Evolutionary conservation across 2,113 vertebrate genomes (phyloP), one percentile per base, ranked within the genome.

Genomic region (Gambusia affinis): DNA sequence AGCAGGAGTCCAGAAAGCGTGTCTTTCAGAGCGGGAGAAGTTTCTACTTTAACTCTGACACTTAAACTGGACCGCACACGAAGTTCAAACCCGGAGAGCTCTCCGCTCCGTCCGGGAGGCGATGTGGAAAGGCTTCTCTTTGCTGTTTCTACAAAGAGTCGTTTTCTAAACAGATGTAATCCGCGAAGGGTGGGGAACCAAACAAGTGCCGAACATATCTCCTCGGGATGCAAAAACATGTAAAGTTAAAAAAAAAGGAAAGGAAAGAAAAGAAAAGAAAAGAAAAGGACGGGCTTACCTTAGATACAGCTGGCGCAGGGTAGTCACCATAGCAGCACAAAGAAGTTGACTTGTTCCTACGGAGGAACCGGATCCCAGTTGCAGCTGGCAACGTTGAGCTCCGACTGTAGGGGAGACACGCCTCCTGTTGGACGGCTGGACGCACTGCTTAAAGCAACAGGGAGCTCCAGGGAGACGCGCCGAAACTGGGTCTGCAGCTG

Each of bases 401-500:
- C 78, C 80, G 91, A 90, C 88, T 86, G 89, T 72, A 86, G 92
- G 92, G 85, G 92, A 91, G 96, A 94, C 95, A 95, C 96, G 96
- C 97, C 97, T 96, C 95, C 96, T 94, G 91, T 94, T 82, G 94
- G 95, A 92, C 94, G 86, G 72, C 81, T 82, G 78, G 69, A 79
- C 75, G 51, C 87, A 89, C 86, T 91, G 93, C 93, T 91, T 88
- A 88, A 89, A 94, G 92, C 84, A 88, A 91, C 90, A 84, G 82
- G 76, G 72, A 44, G 78, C 81, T 74, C 51, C 42, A 11, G 31
- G 60, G n/a, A 27, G 51, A 61, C 57, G 7, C 67, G 44, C 79
- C 8, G 61, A 30, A 64, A 64, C 67, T 19, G 30, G 64, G 44
- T 67, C 10, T 60, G 84, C 70, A 42, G 69, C 64, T 80, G 77